These are phyloP conservation scores for Orbicella faveolata DNA, from an alignment of 64 coral and sea anemone species.

Conservation along the genomic window DNA sequence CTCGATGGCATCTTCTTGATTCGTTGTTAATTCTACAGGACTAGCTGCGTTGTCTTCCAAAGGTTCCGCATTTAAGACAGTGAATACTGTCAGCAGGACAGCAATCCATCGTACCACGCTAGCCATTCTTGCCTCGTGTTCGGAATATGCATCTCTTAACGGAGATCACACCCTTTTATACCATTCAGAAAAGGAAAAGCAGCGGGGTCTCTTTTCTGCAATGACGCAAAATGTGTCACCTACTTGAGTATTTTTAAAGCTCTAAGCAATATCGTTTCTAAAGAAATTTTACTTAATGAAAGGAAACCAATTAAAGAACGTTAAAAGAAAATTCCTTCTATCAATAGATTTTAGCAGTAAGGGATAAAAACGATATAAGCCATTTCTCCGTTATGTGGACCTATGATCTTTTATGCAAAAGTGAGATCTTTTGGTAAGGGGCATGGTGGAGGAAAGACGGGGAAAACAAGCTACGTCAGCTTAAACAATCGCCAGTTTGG, in stretches of 20 bases:
- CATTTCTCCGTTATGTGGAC: neutral
- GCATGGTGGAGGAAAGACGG: no score
- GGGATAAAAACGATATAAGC: neutral
- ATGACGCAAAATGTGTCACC: neutral
- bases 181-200: neutral
- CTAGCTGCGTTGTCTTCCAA: neutral
- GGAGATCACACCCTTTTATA: neutral
- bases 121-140: neutral
- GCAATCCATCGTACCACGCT: neutral
- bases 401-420: neutral
- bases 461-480: no score
- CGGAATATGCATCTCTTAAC: neutral
- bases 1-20: neutral
- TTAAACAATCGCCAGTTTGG: no score
- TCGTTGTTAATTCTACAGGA: neutral
- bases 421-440: no score
- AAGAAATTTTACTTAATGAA: neutral
- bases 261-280: neutral
- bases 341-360: neutral
- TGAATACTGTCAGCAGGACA: neutral
- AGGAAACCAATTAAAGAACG: neutral
- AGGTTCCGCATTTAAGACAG: neutral
- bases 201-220: neutral
- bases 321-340: no score
- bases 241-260: neutral